A percentile compares a stretch with the other conserved stretches of the same genome.
Evolutionary conservation across 2,888 invertebrate species (phyloP).

Genomic region (Gymnoscelis rufifasciata): DNA sequence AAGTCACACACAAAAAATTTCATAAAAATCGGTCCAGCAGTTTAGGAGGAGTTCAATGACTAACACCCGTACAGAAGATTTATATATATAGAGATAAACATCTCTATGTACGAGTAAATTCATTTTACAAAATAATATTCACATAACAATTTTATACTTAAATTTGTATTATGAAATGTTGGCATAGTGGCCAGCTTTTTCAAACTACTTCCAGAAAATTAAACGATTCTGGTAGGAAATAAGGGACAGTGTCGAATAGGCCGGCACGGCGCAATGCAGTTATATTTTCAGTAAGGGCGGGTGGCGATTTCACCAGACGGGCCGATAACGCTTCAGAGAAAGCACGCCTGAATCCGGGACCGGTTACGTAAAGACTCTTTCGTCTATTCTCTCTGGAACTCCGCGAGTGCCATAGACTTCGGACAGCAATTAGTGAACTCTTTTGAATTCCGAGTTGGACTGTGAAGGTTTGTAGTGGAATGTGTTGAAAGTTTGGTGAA

Average conservation of each 20-base stretch:
- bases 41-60: too few species aligned
- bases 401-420: conserved; percentile 19
- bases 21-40: too few species aligned
- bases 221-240: not conserved
- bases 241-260: conserved; percentile 22
- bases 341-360: conserved; percentile 52
- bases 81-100: too few species aligned
- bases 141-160: too few species aligned
- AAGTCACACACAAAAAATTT: too few species aligned
- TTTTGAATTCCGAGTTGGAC: conserved; percentile 28
- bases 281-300: conserved; percentile 47
- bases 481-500: conserved; percentile 8
- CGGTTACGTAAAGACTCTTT: conserved; percentile 43
- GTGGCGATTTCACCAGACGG: conserved; percentile 58
- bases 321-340: conserved; percentile 55
- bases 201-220: not conserved
- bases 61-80: too few species aligned
- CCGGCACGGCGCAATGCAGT: conserved; percentile 67
- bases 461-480: conserved; percentile 47
- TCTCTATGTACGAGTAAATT: too few species aligned
- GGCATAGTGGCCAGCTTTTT: too few species aligned
- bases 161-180: too few species aligned
- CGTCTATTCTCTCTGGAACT: conserved; percentile 6
- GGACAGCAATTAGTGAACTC: conserved; percentile 29
- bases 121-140: too few species aligned